A percentile compares a stretch with the other conserved stretches of the same genome.
phyloP scores from a whole-genome alignment of 2,113 vertebrate species.

The Brachypodius melanocephalos region DNA sequence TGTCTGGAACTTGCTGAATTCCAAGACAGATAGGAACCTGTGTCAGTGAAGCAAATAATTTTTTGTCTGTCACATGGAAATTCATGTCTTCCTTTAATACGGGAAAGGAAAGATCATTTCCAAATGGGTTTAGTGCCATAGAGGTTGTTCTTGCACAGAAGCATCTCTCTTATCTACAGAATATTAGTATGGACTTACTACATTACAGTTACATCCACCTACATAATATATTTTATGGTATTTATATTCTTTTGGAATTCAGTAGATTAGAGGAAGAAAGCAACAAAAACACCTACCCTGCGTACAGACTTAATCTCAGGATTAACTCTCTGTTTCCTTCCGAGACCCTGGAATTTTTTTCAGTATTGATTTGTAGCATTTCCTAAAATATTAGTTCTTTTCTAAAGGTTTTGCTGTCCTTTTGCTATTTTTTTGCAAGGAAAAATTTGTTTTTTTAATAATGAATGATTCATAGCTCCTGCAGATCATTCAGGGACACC shows the following conservation, averaged over 20 bases:
- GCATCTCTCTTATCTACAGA: neutral
- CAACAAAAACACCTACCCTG: neutral
- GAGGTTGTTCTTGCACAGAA: neutral
- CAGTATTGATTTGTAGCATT: neutral
- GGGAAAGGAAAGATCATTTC: neutral
- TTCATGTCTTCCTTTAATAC: neutral
- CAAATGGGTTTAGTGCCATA: neutral
- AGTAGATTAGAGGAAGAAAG: neutral
- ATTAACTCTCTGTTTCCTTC: neutral
- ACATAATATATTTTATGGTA: neutral
- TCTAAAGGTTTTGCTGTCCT: neutral
- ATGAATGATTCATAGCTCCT: conserved; percentile 37
- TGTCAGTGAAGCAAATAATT: neutral
- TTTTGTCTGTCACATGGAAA: neutral
- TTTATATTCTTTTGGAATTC: neutral
- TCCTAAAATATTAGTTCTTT: neutral
- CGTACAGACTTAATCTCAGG: neutral
- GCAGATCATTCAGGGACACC: neutral
- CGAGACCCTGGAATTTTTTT: neutral
- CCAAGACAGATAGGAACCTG: neutral
- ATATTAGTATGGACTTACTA: neutral
- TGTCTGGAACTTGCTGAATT: neutral
- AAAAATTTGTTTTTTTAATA: neutral
- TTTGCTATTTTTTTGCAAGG: neutral
- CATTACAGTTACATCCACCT: neutral